Base-by-base conservation (phyloP, 1,140 invertebrate genomes). In the Leptoteleia sp. region DNA sequence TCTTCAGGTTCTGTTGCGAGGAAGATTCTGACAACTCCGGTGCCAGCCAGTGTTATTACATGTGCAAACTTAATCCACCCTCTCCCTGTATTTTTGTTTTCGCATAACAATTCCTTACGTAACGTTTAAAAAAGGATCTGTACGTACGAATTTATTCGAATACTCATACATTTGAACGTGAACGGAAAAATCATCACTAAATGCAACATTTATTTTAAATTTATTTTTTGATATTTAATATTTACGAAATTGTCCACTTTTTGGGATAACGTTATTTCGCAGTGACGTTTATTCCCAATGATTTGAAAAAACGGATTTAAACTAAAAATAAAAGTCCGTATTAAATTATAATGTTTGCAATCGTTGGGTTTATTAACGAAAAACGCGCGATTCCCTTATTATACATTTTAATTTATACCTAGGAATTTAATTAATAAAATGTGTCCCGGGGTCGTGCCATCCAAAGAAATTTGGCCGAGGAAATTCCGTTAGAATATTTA, bases 371-470 rank as follows among this genome's bases (percentile, higher is more conserved):
- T 42, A 1, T 50, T 27, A 42, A 52, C 7, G 47, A 52, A 50
- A 50, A 42, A 40, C 13, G 7, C 9, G 9, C 16, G n/a, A 13
- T 64, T 64, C 27, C 37, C 29, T 62, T 57, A 61, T 17, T 25
- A 11, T 11, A 29, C 40, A 47, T 67, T 70, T 57, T 48, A 31
- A 15, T 12, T 50, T 15, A 13, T 1, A 35, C 55, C 17, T 19
- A 25, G 40, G 57, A 72, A 54, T 73, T 73, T 73, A 73, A 64
- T 73, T 73, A 64, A 64, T 73, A 64, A 57, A 73, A 73, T 73
- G 45, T 61, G 25, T 50, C 37, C 25, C 15, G 12, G 15, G 22
- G 35, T 52, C 3, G 45, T 22, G 7, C 11, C 11, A 2, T 16
- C 25, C 35, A 33, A 61, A 71, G 67, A 71, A 61, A 71, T 71